Percentiles rank a stretch among this genome's conserved stretches.
phyloP scores from a whole-genome alignment of 2,797 vertebrate genomes.

The Rhincodon typus region DNA sequence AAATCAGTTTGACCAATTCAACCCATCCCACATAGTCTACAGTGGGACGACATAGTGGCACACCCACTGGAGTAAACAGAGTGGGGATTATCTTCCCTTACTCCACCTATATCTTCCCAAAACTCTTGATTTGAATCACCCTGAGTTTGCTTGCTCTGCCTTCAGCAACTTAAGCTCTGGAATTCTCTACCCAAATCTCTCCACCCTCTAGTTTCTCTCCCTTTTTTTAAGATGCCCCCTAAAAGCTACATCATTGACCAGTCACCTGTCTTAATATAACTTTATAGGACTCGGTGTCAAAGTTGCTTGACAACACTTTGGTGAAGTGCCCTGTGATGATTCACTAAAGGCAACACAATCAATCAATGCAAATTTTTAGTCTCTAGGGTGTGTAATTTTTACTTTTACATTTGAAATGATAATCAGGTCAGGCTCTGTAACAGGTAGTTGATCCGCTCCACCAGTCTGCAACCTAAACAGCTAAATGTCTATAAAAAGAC shows the following conservation, averaged over 20 bases:
- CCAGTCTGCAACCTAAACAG: neutral
- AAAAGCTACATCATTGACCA: neutral
- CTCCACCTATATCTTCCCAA: neutral
- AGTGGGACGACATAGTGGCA: neutral
- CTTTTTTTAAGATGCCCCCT: neutral
- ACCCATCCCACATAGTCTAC: neutral
- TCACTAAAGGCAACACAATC: neutral
- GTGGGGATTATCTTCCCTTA: neutral
- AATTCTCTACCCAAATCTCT: neutral
- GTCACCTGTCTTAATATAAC: neutral
- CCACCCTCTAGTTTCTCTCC: neutral
- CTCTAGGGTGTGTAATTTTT: neutral
- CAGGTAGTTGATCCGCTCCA: neutral
- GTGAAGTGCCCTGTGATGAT: neutral
- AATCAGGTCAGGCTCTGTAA: neutral
- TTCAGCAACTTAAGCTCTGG: neutral
- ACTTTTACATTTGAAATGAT: neutral
- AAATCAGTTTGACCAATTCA: neutral
- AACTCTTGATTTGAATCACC: neutral
- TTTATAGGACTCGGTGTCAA: neutral
- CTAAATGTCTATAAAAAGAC: neutral
- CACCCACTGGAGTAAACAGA: neutral
- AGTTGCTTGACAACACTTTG: neutral
- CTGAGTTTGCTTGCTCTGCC: neutral
- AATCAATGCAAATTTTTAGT: neutral